Evolutionary conservation across 2,888 invertebrate genomes (phyloP).

Genomic region (Dolichomitus sp.): DNA sequence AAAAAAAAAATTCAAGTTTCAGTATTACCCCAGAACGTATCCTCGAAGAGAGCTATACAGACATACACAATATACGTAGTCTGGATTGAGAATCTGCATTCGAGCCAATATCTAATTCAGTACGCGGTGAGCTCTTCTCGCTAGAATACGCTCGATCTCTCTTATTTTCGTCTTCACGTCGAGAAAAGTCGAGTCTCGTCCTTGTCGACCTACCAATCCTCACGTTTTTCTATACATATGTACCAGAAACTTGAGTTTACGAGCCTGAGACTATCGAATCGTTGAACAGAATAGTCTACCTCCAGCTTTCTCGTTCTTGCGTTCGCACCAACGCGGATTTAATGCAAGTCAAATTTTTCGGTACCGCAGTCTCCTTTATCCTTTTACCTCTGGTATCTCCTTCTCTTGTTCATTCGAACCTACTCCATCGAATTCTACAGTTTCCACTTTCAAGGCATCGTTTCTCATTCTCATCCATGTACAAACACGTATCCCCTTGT

Average conservation of each 20-base stretch:
- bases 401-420: constrained; percentile 56
- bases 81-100: constrained; percentile 75
- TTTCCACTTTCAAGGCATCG: constrained; percentile 36
- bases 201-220: constrained; percentile 7
- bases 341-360: constrained; percentile 67
- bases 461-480: constrained; percentile 50
- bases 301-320: constrained; percentile 50
- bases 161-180: constrained; percentile 55
- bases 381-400: constrained; percentile 23
- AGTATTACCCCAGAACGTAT: constrained; percentile 29
- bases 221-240: constrained; percentile 42
- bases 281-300: constrained; percentile 57
- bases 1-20: background rate
- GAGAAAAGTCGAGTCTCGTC: constrained; percentile 45
- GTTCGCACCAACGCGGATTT: constrained; percentile 54
- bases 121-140: constrained; percentile 68
- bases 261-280: constrained; percentile 57
- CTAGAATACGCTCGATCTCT: constrained; percentile 63
- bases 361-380: constrained; percentile 34
- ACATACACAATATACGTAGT: constrained; percentile 34
- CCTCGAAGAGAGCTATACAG: constrained; percentile 56
- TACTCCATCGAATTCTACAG: constrained; percentile 51
- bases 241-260: constrained; percentile 53
- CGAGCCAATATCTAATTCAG: constrained; percentile 80
- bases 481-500: constrained; percentile 39